These are phyloP conservation scores for Neoitamus cyanurus DNA, from an alignment of 2,888 invertebrate genomes.

Conservation along the genomic window DNA sequence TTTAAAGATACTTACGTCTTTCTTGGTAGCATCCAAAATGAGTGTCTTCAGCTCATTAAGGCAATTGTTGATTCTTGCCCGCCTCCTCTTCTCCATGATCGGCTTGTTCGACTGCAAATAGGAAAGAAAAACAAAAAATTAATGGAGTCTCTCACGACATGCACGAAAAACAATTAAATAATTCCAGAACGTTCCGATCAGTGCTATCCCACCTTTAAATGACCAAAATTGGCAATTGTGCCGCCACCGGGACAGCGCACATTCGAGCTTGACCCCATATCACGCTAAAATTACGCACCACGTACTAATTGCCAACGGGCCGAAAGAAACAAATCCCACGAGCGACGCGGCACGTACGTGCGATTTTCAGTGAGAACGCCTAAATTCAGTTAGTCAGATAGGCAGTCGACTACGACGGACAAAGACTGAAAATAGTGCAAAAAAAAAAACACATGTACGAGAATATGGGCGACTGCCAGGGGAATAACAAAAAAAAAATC, in stretches of 20 bases:
- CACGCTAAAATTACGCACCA: constrained; percentile 23
- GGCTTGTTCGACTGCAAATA: constrained; percentile 87
- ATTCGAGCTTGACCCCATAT: constrained; percentile 38
- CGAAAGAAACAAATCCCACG: not conserved
- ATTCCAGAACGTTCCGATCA: constrained; percentile 12
- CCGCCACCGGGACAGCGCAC: not conserved
- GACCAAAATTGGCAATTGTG: constrained; percentile 26
- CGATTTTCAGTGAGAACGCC: not conserved
- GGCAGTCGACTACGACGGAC: not conserved
- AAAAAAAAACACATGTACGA: not conserved
- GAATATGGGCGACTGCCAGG: constrained; percentile 1
- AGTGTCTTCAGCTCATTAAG: constrained; percentile 88
- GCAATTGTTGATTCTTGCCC: constrained; percentile 91
- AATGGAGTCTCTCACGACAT: constrained; percentile 1
- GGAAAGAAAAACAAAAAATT: constrained; percentile 38
- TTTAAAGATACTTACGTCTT: constrained; percentile 81
- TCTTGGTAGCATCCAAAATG: constrained; percentile 85
- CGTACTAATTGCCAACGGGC: not conserved
- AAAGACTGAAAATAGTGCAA: not conserved
- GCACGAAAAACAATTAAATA: constrained; percentile 27
- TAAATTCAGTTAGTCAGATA: constrained; percentile 10
- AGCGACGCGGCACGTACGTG: not conserved
- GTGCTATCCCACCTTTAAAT: constrained; percentile 17
- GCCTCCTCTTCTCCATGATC: constrained; percentile 90
- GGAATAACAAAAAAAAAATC: not conserved